These are phyloP conservation scores for Taeniopygia guttata DNA, from an alignment of 2,797 vertebrate genomes.

Conservation along the genomic window DNA sequence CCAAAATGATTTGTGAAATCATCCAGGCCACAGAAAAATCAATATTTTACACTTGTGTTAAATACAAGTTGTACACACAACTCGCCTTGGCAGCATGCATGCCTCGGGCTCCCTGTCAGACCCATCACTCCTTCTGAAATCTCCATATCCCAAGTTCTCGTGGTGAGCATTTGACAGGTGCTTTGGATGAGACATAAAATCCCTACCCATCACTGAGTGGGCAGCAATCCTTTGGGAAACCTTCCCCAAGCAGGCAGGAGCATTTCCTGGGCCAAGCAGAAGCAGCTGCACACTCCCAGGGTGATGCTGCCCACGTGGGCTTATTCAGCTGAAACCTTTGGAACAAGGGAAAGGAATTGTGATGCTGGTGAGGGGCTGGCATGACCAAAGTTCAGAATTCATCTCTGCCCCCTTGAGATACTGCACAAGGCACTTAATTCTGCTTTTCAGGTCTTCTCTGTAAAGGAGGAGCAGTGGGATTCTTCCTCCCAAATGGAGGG, in stretches of 20 bases:
- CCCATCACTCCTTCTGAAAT: background rate
- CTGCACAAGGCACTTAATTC: background rate
- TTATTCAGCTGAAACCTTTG: background rate
- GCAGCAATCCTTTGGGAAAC: background rate
- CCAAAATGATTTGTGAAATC: background rate
- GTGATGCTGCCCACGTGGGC: background rate
- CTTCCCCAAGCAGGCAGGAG: background rate
- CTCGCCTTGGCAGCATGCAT: rapidly evolving
- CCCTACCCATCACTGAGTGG: background rate
- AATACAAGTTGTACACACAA: background rate
- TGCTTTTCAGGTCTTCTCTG: background rate
- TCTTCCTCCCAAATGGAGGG: background rate
- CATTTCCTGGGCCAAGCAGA: background rate
- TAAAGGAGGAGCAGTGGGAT: background rate
- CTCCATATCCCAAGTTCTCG: background rate
- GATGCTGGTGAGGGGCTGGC: background rate
- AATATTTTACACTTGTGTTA: background rate
- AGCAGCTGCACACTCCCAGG: background rate
- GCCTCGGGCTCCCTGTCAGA: background rate
- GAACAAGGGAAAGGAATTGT: background rate
- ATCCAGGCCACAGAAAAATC: background rate
- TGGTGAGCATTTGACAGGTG: background rate
- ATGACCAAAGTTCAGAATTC: background rate
- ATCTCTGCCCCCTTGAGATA: background rate
- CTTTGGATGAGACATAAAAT: background rate